phyloP scores from a whole-genome alignment of 2,113 vertebrate species.

The Oostethus manadensis region DNA sequence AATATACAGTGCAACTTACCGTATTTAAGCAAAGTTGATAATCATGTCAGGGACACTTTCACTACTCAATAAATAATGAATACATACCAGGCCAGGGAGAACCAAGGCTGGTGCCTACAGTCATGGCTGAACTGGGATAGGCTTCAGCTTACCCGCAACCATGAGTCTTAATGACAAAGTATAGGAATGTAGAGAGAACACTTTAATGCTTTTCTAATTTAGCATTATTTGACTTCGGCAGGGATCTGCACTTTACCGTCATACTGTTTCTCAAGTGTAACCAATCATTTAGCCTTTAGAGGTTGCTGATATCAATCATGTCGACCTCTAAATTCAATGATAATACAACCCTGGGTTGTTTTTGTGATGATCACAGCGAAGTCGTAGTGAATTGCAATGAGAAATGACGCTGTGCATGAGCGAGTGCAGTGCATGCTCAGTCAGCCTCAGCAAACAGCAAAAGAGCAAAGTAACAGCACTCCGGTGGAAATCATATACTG shows the following conservation, averaged over 20 bases:
- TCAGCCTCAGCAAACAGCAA: neutral
- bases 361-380: neutral
- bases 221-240: slow-evolving; percentile 1
- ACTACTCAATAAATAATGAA: too few species aligned
- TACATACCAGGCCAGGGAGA: too few species aligned
- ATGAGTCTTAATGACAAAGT: slow-evolving; percentile 1
- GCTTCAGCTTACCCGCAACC: neutral
- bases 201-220: slow-evolving; percentile 6
- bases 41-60: too few species aligned
- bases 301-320: slow-evolving; percentile 8
- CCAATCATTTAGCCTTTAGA: slow-evolving; percentile 2
- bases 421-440: neutral
- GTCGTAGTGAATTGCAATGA: slow-evolving; percentile 3
- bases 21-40: too few species aligned
- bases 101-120: too few species aligned
- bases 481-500: neutral
- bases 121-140: too few species aligned
- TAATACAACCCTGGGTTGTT: neutral
- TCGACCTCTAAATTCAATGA: slow-evolving; percentile 6
- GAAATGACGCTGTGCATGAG: neutral
- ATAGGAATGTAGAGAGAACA: neutral
- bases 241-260: neutral
- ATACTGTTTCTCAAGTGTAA: slow-evolving; percentile 2
- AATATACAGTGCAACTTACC: too few species aligned
- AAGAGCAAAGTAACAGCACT: neutral